Base-by-base conservation (phyloP, 1,140 invertebrate species). In the Heliconius melpomene region DNA sequence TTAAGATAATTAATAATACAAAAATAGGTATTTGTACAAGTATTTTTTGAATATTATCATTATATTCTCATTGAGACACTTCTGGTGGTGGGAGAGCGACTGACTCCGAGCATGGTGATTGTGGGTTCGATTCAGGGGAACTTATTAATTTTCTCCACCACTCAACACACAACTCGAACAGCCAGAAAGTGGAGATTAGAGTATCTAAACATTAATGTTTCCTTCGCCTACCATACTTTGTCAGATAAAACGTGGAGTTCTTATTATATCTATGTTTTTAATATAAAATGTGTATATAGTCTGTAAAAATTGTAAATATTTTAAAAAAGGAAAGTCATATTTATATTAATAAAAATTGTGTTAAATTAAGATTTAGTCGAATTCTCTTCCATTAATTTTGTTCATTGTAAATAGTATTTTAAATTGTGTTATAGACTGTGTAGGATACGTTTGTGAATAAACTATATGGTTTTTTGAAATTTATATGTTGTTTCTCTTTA, bases 391-490 rank as follows among this genome's bases (percentile, higher is more conserved):
- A 78, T 71, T 72, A 7, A 32, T 29, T 72, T 54, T n/a, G 46
- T 72, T 78, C n/a, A 66, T 66, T 78, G 36, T 54, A 38, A 29
- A 38, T 72, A 76, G 26, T 54, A 57, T 74, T 73, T 73, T 66
- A 66, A 66, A 66, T 26, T 73, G 72, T 72, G 66, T 78, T 72
- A 72, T 74, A 74, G 72, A 73, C 38, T 73, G 40, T 40, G 54
- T 78, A 78, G 75, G n/a, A 46, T 77, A 71, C n/a, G 26, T 46
- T 77, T 29, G 66, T 23, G 73, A 78, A 74, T 78, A 74, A 78
- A 78, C 74, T 78, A 78, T 78, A 78, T 74, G 52, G 52, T 73
- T 78, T 78, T 54, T 29, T 46, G 50, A 73, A 78, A 78, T 72
- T 74, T 73, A 72, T 29, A 46, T 40, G 20, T 57, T 57, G 71